Evolutionary conservation across 2,113 vertebrate species (phyloP).

Genomic region (Sciurus niger): DNA sequence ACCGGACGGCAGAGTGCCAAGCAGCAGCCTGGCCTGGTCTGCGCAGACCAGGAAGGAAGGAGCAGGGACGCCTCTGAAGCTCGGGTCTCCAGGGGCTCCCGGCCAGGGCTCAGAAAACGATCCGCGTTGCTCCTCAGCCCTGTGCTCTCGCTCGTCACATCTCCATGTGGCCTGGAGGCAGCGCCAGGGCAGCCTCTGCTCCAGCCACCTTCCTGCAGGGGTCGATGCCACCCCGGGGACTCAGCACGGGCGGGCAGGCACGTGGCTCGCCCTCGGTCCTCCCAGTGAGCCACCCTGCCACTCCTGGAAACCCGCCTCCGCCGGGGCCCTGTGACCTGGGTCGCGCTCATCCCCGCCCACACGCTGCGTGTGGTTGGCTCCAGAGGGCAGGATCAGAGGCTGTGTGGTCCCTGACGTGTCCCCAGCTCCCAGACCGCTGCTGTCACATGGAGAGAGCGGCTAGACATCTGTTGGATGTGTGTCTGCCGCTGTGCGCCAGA

Average conservation of each 20-base stretch:
- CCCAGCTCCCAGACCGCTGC: rapidly evolving
- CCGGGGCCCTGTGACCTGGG: background rate
- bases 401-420: background rate
- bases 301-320: background rate
- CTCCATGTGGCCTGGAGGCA: rapidly evolving
- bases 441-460: background rate
- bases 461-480: background rate
- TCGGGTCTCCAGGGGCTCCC: background rate
- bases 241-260: background rate
- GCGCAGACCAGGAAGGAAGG: rapidly evolving
- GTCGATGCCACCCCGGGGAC: background rate
- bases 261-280: background rate
- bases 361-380: rapidly evolving
- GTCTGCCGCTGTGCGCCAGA: background rate
- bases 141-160: background rate
- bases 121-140: too few species aligned
- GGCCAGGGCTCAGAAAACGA: background rate
- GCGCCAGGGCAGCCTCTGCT: rapidly evolving
- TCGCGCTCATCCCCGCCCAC: rapidly evolving
- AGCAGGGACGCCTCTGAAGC: too few species aligned
- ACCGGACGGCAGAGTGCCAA: background rate
- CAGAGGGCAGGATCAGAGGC: rapidly evolving
- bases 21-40: background rate
- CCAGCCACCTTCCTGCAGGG: too few species aligned
- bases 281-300: background rate